Evolutionary conservation across 2,113 vertebrate genomes (phyloP).

Genomic region (Cyphomyrus plagiostoma): DNA sequence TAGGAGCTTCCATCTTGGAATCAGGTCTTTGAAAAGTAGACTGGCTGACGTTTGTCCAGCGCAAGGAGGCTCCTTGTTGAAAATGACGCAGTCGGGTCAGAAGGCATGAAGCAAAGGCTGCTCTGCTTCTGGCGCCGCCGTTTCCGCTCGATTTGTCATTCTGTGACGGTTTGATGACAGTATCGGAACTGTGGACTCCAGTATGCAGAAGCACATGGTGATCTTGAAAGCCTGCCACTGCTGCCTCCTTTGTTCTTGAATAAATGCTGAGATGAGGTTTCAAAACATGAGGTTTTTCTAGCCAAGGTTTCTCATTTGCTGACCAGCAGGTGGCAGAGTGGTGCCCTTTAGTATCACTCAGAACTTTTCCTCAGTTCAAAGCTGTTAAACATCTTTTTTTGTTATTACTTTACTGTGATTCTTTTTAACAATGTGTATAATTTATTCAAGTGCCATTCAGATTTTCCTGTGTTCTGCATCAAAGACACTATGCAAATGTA

Average conservation of each 20-base stretch:
- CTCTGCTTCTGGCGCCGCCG: neutral
- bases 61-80: neutral
- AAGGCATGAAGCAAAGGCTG: neutral
- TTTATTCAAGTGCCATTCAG: constrained; percentile 60
- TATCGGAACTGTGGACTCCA: neutral
- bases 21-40: neutral
- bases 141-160: neutral
- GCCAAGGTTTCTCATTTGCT: neutral
- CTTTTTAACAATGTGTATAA: constrained; percentile 42
- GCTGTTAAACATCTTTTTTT: neutral
- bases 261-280: neutral
- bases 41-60: neutral
- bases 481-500: constrained; percentile 84
- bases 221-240: neutral
- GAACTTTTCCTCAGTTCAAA: neutral
- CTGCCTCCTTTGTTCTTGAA: neutral
- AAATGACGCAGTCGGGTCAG: neutral
- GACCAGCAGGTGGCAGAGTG: neutral
- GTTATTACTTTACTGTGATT: constrained; percentile 57
- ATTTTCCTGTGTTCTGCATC: constrained; percentile 60
- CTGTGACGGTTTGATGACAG: neutral
- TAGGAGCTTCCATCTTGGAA: neutral
- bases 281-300: neutral
- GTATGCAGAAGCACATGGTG: neutral
- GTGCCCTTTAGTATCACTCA: neutral